Percentiles rank a stretch among this genome's conserved stretches.
Conservation (phyloP, 1,140 invertebrate species). For the Agrypnia vestita region DNA sequence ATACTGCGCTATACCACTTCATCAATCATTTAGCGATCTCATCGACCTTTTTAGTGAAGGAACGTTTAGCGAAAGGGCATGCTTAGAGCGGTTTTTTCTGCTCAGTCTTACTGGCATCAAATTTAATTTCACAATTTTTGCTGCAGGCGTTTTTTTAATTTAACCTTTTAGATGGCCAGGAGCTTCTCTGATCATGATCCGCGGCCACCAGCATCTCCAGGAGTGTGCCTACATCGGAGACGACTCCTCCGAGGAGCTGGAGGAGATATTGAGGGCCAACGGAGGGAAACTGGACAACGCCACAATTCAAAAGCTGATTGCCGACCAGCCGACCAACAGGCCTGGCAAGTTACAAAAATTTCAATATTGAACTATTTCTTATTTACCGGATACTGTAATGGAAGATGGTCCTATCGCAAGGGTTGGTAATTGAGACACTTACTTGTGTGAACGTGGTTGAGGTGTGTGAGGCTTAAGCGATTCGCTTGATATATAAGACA, state of each 20-base stretch:
- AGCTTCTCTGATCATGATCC: conserved; percentile 82
- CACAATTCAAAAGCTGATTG: conserved; percentile 46
- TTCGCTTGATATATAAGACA: no score
- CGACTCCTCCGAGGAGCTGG: conserved; percentile 81
- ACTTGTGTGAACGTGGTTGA: no score
- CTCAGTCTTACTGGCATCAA: not conserved
- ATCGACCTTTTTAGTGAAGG: not conserved
- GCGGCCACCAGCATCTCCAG: conserved; percentile 83
- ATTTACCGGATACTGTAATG: no score
- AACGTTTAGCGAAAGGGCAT: no score
- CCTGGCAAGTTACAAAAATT: conserved; percentile 63
- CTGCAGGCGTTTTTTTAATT: not conserved
- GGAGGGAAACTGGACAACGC: conserved; percentile 64
- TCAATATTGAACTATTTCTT: no score
- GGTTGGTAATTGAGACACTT: no score
- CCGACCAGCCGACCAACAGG: conserved; percentile 66
- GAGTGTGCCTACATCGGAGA: conserved; percentile 88
- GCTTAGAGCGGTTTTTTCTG: not conserved
- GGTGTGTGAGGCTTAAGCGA: no score
- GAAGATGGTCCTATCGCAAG: no score
- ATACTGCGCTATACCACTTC: no score
- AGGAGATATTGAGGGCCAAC: conserved; percentile 75
- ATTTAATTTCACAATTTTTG: not conserved
- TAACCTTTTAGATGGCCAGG: conserved; percentile 78
- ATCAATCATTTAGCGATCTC: no score